Base-by-base conservation (phyloP, 2,888 invertebrate species). In the Zhengitettix transpicula region DNA sequence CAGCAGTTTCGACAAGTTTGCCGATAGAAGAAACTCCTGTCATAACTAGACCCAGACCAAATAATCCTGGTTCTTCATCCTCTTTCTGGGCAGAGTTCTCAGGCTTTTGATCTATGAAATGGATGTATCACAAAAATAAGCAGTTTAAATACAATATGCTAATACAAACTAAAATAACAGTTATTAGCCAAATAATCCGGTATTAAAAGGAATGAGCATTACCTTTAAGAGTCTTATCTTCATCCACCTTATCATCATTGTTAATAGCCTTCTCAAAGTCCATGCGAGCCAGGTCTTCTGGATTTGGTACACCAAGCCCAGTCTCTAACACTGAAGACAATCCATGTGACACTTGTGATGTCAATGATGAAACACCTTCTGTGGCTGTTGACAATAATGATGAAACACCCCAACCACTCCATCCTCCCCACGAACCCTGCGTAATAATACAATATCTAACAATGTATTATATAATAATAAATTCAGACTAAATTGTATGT, bases 251-350 rank as follows among this genome's bases (percentile, higher is more conserved):
- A 7, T 28, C 28, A 7, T 28, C 3, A 28, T 7, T 7, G 28
- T 28, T 2, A 28, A 28, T 28, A 28, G 28, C 7, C 28, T 28
- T 28, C 28, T 28, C 3, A 2, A 28, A 5, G 65, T 72, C 71
- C 51, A 76, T 72, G 63, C 77, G 76, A 0, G 85, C 89, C 60
- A 91, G 68, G 68, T 90, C 86, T 69, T 84, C 86, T 0, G 93
- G 89, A 67, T 88, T 82, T 1, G 92, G 90, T 0, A 85, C 86
- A 5, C 91, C 92, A 44, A 95, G 85, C 14, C 87, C 81, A 52
- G 82, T 81, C 76, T 93, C 93, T 61, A 93, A 70, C 12, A 88
- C 85, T 57, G 82, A 84, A 61, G 80, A 81, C 60, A 92, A 75
- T 5, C 91, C 89, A 74, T 91, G 85, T 47, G 88, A 87, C 42